phyloP scores from a whole-genome alignment of 2,797 vertebrate genomes.

The Molossus molossus region DNA sequence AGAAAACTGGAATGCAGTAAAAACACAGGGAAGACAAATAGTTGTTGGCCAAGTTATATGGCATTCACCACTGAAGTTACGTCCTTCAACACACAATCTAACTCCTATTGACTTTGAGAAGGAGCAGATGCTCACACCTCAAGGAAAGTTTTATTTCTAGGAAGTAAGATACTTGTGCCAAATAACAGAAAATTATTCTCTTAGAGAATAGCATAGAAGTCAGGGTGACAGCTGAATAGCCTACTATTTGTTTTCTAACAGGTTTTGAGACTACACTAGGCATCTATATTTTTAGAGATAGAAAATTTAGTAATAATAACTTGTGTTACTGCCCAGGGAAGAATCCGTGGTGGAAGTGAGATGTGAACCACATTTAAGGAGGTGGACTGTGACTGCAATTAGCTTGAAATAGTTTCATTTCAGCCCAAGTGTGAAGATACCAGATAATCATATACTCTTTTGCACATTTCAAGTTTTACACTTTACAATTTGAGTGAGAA shows the following conservation, averaged over 20 bases:
- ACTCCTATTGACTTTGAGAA: conserved; percentile 50
- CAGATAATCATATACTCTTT: background rate
- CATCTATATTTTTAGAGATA: conserved; percentile 66
- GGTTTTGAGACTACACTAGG: conserved; percentile 51
- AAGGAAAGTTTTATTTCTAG: conserved; percentile 66
- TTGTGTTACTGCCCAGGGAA: background rate
- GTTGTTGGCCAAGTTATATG: background rate
- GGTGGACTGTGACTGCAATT: conserved; percentile 44
- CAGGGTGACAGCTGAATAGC: conserved; percentile 67
- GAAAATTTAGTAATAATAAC: conserved; percentile 13
- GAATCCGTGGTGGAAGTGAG: conserved; percentile 56
- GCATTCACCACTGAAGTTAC: background rate
- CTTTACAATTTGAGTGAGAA: background rate
- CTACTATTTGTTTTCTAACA: conserved; percentile 63
- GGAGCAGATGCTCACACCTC: background rate
- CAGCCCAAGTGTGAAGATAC: background rate
- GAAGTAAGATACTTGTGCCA: conserved; percentile 25
- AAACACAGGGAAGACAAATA: background rate
- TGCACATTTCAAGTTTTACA: conserved; percentile 7
- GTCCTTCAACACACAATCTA: background rate
- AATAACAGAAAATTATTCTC: conserved; percentile 75
- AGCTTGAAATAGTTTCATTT: conserved; percentile 60
- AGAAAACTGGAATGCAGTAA: background rate
- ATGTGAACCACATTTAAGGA: background rate
- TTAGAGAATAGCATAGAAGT: conserved; percentile 54